Evolutionary conservation across 2,888 invertebrate genomes (phyloP), one percentile per base, ranked within the genome.

Genomic region (Graphium colonna): DNA sequence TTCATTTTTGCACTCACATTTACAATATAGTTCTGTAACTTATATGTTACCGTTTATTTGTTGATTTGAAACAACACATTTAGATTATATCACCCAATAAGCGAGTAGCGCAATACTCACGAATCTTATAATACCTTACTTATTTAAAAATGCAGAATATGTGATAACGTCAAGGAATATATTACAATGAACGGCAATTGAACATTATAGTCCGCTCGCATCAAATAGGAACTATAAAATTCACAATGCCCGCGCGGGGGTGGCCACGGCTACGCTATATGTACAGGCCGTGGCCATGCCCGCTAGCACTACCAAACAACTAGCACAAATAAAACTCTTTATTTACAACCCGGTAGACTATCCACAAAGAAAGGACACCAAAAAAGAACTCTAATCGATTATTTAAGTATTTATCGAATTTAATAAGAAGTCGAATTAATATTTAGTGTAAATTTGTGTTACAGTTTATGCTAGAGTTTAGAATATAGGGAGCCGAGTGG

Each of bases 181-280:
- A 77, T 85, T 86, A 84, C 81, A 85, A 73, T 84, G 78, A 79
- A 81, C 82, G 88, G 87, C 88, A 87, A 84, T 84, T 85, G 89
- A 89, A 90, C 86, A 79, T 85, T 89, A 90, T 90, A 90, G 89
- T 87, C 87, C 87, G 75, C 86, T 87, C 86, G 86, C 87, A 82
- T 83, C 78, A 75, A 82, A 81, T 90, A 90, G 90, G 90, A 90
- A 90, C 90, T 90, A 90, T 90, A 89, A 90, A 75, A 90, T 90
- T 87, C 87, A 88, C 82, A 83, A 86, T 86, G 86, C 87, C 87
- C 79, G 79, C 70, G 73, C 73, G 72, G 73, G 76, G 56, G 63
- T 52, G 62, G 61, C 61, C 59, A 54, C 59, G 62, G 60, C 63
- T 72, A 71, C 55, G 40, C 63, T 79, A 76, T 84, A 78, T 77